Evolutionary conservation across 2,113 vertebrate species (phyloP), one percentile per base, ranked within the genome.

Genomic region (Oncorhynchus tshawytscha): DNA sequence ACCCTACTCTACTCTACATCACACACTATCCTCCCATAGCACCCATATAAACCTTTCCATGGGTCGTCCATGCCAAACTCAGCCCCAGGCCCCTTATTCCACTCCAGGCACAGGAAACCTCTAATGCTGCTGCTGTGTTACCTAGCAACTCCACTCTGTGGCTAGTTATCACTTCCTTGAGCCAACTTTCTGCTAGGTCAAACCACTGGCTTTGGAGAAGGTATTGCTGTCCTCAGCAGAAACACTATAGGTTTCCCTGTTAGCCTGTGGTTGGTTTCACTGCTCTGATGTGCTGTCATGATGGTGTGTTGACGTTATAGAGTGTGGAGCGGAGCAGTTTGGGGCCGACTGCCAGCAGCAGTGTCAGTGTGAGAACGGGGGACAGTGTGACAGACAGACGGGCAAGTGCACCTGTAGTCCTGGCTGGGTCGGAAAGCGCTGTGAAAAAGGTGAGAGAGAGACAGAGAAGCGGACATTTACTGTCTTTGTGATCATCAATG

Each of bases 351-450:
- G 97, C 85, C 91, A 64, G 83, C 89, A 88, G 78, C 84, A 22
- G 84, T 98, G 96, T 1, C 65, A 79, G 27, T 98, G 97, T 89
- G 91, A 86, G 20, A 92, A 95, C 0, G 91, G 91, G 0, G 95
- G 95, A 0, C 81, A 87, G 73, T 99, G 97, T 2, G 94, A 97
- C 87, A 82, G 8, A 16, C 90, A 5, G 70, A 91, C 45, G 0
- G 95, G 96, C 2, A 84, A 0, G 18, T 98, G 96, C 89, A 73
- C 83, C 75, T 99, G 97, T 90, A 89, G 76, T 0, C 78, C 92
- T 0, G 96, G 97, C 48, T 96, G 97, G 96, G 89, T 22, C 0
- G 96, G 96, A 16, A 77, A 85, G 22, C 81, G 12, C 75, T 99
- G 97, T 29, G 86, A 96, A 83, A 93, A 72, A 81, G 34, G 96